Conservation (phyloP, 1,140 invertebrate species). For the Triops longicaudatus region DNA sequence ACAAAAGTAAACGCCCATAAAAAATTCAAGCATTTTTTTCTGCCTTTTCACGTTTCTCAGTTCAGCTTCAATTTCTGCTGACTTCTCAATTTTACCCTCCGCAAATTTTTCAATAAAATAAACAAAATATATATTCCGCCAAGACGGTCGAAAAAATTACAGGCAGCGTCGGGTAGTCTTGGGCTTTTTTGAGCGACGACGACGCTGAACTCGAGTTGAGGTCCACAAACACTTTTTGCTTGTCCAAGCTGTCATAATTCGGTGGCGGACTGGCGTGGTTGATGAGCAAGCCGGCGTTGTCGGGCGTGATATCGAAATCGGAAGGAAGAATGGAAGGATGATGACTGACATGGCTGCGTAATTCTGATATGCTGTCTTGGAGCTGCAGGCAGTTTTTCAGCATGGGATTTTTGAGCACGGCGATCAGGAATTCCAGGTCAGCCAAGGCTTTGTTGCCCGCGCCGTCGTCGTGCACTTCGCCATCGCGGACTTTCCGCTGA, state of each 20-base stretch:
- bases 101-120: no score
- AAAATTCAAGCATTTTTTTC: no score
- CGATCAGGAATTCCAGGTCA: constrained; percentile 77
- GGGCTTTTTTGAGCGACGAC: background rate
- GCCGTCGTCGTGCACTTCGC: constrained; percentile 48
- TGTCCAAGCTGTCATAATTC: constrained; percentile 23
- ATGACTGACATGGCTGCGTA: constrained; percentile 68
- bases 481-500: constrained; percentile 59
- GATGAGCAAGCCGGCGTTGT: constrained; percentile 51
- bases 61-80: no score
- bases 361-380: constrained; percentile 67
- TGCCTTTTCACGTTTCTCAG: no score
- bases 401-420: constrained; percentile 82
- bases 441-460: constrained; percentile 65
- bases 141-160: background rate
- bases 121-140: background rate
- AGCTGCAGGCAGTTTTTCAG: constrained; percentile 61
- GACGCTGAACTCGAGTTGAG: background rate
- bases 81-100: no score
- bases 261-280: constrained; percentile 37
- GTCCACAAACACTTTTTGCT: background rate
- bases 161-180: background rate
- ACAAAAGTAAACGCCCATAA: no score
- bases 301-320: constrained; percentile 78
- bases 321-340: constrained; percentile 84